Evolutionary conservation across 2,888 invertebrate genomes (phyloP).

Genomic region (Tineola bisselliella): DNA sequence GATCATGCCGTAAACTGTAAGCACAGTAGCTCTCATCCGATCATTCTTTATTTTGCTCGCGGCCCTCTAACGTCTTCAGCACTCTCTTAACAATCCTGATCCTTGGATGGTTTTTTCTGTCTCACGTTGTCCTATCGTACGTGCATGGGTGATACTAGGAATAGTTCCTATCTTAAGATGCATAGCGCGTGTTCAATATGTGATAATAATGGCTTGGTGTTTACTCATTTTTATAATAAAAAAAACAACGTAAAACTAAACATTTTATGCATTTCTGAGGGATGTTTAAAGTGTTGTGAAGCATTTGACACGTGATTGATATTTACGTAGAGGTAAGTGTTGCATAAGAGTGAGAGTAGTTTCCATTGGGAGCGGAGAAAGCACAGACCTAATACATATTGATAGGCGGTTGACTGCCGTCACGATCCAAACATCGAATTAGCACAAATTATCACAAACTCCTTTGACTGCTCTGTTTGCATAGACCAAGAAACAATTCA

Average conservation of each 20-base stretch:
- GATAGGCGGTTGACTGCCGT: slow-evolving; percentile 26
- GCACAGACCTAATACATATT: slow-evolving; percentile 40
- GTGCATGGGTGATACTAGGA: slow-evolving; percentile 14
- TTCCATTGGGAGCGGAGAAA: slow-evolving; percentile 1
- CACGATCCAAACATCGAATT: slow-evolving; percentile 37
- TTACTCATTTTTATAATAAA: slow-evolving; percentile 29
- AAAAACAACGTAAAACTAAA: slow-evolving; percentile 15
- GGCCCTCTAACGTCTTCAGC: slow-evolving; percentile 16
- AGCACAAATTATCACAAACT: slow-evolving; percentile 30
- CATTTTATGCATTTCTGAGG: too few relatives aligned
- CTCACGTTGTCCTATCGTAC: not conserved
- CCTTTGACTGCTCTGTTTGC: slow-evolving; percentile 29
- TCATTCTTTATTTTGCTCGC: slow-evolving; percentile 22
- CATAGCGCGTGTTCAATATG: slow-evolving; percentile 28
- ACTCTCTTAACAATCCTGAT: not conserved
- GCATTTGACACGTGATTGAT: slow-evolving; percentile 20
- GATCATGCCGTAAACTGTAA: slow-evolving; percentile 27
- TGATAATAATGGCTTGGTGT: slow-evolving; percentile 36
- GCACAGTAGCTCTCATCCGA: slow-evolving; percentile 23
- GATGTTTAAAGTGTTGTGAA: too few relatives aligned
- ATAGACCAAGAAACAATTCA: not conserved
- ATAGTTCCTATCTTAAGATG: not conserved
- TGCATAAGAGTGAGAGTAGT: slow-evolving; percentile 16
- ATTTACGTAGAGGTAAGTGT: slow-evolving; percentile 17
- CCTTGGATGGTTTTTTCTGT: not conserved